Evolutionary conservation across 1,140 invertebrate genomes (phyloP), one percentile per base, ranked within the genome.

Genomic region (Apis laboriosa): DNA sequence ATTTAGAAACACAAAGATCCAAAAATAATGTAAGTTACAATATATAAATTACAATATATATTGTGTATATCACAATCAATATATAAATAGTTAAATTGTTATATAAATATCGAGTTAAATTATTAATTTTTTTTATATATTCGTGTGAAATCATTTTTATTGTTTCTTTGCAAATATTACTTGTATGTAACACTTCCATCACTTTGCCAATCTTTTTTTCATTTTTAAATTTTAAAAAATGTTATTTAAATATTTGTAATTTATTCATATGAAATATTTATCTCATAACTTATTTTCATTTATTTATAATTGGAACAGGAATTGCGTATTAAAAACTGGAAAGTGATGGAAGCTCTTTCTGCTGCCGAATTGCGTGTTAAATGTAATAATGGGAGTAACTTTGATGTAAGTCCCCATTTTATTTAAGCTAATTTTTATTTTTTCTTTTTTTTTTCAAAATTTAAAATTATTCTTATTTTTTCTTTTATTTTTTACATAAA

Each of bases 291-390:
- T 53, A 81, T 53, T 1, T 21, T 11, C 28, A 60, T 66, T 74
- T 51, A 60, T 79, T 75, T 80, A 82, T 66, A 80, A 60, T 83
- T 77, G 61, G 60, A 68, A 72, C 70, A 97, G 97, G 97, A 97
- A 91, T 96, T 97, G 93, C 96, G 97, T 94, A 95, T 95, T 95
- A 97, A 97, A 95, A 97, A 97, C 95, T 97, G 97, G 97, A 97
- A 97, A 96, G 96, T 97, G 94, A 97, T 97, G 96, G 97, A 97
- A 95, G 97, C 97, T 93, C 96, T 97, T 95, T 96, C 97, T 94
- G 95, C 95, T 85, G 96, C 96, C 86, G 96, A 97, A 94, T 90
- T 74, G 77, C 91, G 91, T 84, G 71, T 84, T 88, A 93, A 91
- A 91, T 87, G 78, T 66, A 90, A 84, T 90, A 75, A 91, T 85